Evolutionary conservation across 2,113 vertebrate genomes (phyloP).

Genomic region (Phoenicopterus ruber): DNA sequence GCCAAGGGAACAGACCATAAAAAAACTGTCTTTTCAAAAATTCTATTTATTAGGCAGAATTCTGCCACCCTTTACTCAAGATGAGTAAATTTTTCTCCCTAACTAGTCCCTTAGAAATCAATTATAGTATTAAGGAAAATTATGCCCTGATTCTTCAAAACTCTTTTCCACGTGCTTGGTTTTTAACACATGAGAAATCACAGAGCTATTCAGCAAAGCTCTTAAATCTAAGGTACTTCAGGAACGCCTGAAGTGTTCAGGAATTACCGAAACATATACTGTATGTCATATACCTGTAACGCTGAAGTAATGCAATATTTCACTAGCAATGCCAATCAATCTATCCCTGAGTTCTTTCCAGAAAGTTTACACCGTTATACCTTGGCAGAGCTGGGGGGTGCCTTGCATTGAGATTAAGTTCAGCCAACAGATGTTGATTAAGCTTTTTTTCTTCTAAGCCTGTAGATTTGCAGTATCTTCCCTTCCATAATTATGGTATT

Average conservation of each 20-base stretch:
- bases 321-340: neutral
- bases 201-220: neutral
- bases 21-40: neutral
- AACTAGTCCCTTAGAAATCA: slow-evolving; percentile 14
- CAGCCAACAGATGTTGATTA: neutral
- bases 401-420: neutral
- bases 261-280: neutral
- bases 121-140: neutral
- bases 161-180: neutral
- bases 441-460: neutral
- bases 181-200: neutral
- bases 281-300: neutral
- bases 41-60: slow-evolving; percentile 16
- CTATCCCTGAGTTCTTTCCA: neutral
- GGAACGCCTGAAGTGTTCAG: neutral
- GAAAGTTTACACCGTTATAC: neutral
- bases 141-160: slow-evolving; percentile 16
- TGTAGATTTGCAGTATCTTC: neutral
- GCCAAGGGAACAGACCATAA: neutral
- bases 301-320: neutral
- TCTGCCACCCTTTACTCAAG: neutral
- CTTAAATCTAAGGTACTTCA: neutral
- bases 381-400: neutral
- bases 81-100: neutral
- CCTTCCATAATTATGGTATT: neutral